A percentile compares a stretch with the other conserved stretches of the same genome.
Conservation (phyloP, 2,797 vertebrate genomes). For the Anguilla marmorata region DNA sequence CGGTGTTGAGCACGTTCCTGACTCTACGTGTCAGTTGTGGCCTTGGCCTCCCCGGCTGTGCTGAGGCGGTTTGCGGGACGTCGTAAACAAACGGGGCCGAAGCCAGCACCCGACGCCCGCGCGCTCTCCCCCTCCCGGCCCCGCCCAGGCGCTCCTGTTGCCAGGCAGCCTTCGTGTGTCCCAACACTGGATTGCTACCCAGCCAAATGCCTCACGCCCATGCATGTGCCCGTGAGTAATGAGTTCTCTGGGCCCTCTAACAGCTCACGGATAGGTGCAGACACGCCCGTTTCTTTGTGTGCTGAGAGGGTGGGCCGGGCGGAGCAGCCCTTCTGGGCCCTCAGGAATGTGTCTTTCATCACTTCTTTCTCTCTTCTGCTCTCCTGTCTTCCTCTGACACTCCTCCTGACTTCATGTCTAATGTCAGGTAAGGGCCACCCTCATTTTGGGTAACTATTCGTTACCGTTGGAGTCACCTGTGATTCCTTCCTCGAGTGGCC, state of each 20-base stretch:
- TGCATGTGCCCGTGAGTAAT: neutral
- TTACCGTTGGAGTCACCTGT: neutral
- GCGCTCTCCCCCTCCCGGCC: neutral
- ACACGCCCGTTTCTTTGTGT: neutral
- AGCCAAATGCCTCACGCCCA: neutral
- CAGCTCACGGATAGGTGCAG: neutral
- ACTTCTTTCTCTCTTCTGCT: conserved; percentile 22
- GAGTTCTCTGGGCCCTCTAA: neutral
- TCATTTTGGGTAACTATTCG: neutral
- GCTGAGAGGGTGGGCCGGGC: neutral
- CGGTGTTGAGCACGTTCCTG: neutral
- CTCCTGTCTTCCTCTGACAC: neutral
- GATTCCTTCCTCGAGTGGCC: neutral
- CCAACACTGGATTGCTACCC: neutral
- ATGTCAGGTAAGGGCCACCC: conserved; percentile 14
- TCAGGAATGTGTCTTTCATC: neutral
- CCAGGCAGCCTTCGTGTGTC: neutral
- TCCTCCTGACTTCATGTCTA: conserved; percentile 37
- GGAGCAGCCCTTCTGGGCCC: neutral
- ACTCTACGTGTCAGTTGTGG: neutral
- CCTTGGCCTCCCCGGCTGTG: neutral
- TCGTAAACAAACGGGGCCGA: neutral
- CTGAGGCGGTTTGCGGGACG: too few species aligned
- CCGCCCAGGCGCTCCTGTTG: neutral
- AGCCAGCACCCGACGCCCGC: neutral